phyloP scores from a whole-genome alignment of 2,888 invertebrate species.

The Pachliopta kotzebuea region DNA sequence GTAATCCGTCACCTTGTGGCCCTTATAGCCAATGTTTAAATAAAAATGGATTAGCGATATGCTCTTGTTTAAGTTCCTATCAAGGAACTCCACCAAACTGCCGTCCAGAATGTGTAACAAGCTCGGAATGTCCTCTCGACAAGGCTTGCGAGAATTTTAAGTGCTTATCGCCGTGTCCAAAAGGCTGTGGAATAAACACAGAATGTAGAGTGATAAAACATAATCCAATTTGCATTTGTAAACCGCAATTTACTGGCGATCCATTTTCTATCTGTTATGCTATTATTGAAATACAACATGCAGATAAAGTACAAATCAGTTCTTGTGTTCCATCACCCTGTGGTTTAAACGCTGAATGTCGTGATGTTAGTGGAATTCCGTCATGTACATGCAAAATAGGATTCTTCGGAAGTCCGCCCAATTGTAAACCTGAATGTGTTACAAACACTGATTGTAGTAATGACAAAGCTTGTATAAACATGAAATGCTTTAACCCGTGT shows the following conservation, averaged over 20 bases:
- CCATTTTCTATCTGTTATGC: constrained; percentile 80
- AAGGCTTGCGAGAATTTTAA: constrained; percentile 86
- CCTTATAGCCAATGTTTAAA: constrained; percentile 84
- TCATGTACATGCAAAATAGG: constrained; percentile 84
- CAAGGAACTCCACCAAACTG: constrained; percentile 85
- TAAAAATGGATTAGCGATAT: constrained; percentile 82
- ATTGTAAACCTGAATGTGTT: constrained; percentile 87
- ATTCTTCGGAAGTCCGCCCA: constrained; percentile 86
- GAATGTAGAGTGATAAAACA: constrained; percentile 86
- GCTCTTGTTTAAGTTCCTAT: constrained; percentile 85
- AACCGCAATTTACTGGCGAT: constrained; percentile 81
- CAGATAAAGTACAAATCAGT: constrained; percentile 53
- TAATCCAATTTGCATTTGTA: constrained; percentile 85
- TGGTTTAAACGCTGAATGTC: constrained; percentile 85
- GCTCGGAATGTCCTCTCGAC: constrained; percentile 83
- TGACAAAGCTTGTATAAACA: constrained; percentile 86
- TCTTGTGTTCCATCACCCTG: constrained; percentile 90
- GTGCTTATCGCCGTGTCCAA: constrained; percentile 86
- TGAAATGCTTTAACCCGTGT: constrained; percentile 90
- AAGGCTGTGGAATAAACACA: constrained; percentile 85
- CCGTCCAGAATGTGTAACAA: constrained; percentile 85
- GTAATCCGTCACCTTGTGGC: constrained; percentile 89
- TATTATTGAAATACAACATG: constrained; percentile 51
- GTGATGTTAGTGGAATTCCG: constrained; percentile 74
- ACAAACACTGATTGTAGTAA: constrained; percentile 87